Evolutionary conservation across 2,113 vertebrate species (phyloP), one percentile per base, ranked within the genome.

Genomic region (Megaceryle torquata): DNA sequence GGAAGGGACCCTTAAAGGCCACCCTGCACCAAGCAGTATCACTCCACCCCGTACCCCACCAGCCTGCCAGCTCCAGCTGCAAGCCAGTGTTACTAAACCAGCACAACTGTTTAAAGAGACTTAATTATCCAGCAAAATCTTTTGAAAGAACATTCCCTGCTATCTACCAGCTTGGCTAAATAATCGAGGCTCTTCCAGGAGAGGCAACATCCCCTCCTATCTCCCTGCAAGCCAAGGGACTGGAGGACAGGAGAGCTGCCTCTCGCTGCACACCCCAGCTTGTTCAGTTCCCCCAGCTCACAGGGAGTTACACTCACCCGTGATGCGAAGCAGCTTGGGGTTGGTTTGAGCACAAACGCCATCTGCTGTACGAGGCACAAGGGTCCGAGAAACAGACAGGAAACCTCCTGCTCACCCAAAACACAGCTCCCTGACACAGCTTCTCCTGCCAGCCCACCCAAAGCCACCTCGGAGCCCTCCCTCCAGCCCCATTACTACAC

Each of bases 331-430:
- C 43, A 48, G n/a, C n/a, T 15, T 1, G 1, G 21, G 50, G 15
- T 4, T 13, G n/a, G 10, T 8, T 8, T 3, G 12, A 13, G 53
- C 41, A 67, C 39, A 11, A 37, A n/a, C 31, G 15, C 63, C 57
- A n/a, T 4, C 65, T 78, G 77, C 87, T 15, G 46, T 17, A 2
- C 28, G 31, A 5, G 26, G 11, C 51, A 60, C 33, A 29, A 3
- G 0, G 41, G 50, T 15, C 14, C n/a, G 4, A 0, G 31, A 2
- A 1, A 6, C 2, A 2, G 17, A 37, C 7, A 0, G 59, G 4
- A 72, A 67, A 7, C 15, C 15, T 17, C 17, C 8, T 0, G 0
- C 31, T 1, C 9, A 2, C 29, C 59, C 31, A 28, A 35, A 74
- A 35, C n/a, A 24, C 1, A 0, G 21, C 56, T 15, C 10, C 20